phyloP scores from a whole-genome alignment of 2,888 invertebrate species.

The Mythimna lalbum region DNA sequence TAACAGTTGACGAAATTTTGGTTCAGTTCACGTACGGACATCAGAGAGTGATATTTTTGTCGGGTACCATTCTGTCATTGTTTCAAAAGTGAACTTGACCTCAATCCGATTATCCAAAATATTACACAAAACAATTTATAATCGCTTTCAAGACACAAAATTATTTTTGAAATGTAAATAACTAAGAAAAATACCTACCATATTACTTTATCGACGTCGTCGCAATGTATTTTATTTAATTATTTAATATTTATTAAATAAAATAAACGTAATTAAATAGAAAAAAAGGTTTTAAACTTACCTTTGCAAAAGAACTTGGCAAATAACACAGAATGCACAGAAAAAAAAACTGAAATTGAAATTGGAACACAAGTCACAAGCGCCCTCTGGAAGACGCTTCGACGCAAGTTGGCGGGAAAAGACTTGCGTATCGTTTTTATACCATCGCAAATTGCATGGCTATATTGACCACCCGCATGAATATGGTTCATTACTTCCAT shows the following conservation, averaged over 20 bases:
- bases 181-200: not conserved
- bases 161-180: not conserved
- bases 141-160: not conserved
- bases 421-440: conserved; percentile 77
- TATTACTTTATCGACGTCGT: no score
- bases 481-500: conserved; percentile 84
- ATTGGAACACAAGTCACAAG: conserved; percentile 71
- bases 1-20: rapidly evolving
- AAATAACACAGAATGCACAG: conserved; percentile 45
- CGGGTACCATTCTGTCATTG: not conserved
- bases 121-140: not conserved
- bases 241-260: no score
- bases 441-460: conserved; percentile 81
- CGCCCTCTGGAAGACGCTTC: conserved; percentile 76
- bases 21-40: not conserved
- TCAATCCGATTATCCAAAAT: no score
- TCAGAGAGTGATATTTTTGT: not conserved
- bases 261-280: no score
- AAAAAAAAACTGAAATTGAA: conserved; percentile 52
- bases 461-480: conserved; percentile 86
- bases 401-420: conserved; percentile 69
- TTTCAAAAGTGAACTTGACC: not conserved
- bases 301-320: conserved; percentile 64
- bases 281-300: conserved; percentile 57
- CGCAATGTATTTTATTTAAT: no score